Base-by-base conservation (phyloP, 2,888 invertebrate species). In the Morpho helenor region DNA sequence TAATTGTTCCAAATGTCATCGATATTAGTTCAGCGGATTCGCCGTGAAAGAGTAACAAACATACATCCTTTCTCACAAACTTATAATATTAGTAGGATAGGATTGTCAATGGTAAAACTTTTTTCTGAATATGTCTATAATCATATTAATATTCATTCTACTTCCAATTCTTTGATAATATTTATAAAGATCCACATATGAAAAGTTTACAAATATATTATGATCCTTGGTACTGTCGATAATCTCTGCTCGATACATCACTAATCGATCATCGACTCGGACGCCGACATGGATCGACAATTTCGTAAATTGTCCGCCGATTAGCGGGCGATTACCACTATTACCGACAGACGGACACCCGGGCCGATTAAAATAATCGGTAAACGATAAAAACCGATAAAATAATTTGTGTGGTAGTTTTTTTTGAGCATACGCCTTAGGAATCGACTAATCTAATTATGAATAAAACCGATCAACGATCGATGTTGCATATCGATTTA, bases 271-370 rank as follows among this genome's bases (percentile, higher is more conserved):
- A 78, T 77, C 83, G 81, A 76, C 72, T 76, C 83, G 81, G 82
- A 82, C 81, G 87, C 85, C 87, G 88, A 84, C 88, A 87, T 83
- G 86, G 86, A 82, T 86, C 85, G 81, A 89, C 88, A 88, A 90
- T 90, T 90, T 90, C 75, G 89, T 89, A 90, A 90, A 90, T 90
- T 87, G 88, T 87, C 79, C 82, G 70, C 86, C 89, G 89, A 89
- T 90, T 89, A 90, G 89, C 88, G 87, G 75, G 75, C 88, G 88
- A 87, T 89, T 89, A 90, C 89, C 84, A 78, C 82, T 77, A 87
- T 89, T 89, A 89, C 86, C 75, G 84, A 76, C 84, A 82, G 86
- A 82, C 88, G 87, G 84, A 89, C 89, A 88, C 89, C 88, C 87
- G 87, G 70, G 79, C 73, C 87, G 87, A 89, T 89, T 89, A 89